A percentile compares a stretch with the other conserved stretches of the same genome.
Conservation (phyloP, 2,888 invertebrate species). For the Phorcus lineatus region DNA sequence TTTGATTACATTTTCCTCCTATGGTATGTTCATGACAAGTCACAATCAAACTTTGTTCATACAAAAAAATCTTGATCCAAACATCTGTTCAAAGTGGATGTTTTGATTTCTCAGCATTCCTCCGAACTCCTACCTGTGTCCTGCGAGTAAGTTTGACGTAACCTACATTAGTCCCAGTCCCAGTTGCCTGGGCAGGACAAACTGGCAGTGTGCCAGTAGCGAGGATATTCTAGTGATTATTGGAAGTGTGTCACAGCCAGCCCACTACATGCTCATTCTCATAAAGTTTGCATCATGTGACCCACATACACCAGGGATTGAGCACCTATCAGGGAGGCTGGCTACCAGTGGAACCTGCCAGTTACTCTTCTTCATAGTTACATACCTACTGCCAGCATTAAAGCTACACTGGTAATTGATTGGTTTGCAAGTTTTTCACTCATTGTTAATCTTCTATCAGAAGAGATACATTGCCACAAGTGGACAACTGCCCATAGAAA, state of each 20-base stretch:
- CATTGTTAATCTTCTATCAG: no score
- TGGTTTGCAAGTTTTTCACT: no score
- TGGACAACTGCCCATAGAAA: no score
- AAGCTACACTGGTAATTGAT: no score
- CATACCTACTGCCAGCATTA: no score
- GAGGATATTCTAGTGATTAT: no score
- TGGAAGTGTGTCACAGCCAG: neutral
- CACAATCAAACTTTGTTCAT: neutral
- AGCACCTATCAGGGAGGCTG: neutral
- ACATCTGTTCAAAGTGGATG: neutral
- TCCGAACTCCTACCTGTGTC: neutral
- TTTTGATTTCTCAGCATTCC: neutral
- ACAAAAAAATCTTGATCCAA: neutral
- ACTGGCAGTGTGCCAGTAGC: no score
- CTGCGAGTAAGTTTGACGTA: neutral
- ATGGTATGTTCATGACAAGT: no score
- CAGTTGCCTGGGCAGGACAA: neutral
- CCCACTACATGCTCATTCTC: neutral
- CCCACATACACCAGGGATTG: neutral
- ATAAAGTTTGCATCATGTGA: constrained; percentile 8
- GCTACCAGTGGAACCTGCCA: neutral
- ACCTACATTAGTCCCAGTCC: neutral
- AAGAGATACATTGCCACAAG: no score
- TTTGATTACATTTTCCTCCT: neutral
- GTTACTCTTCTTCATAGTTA: neutral